These are phyloP conservation scores for Enteromius anoplus DNA, from an alignment of 2,797 vertebrate genomes.

Conservation along the genomic window DNA sequence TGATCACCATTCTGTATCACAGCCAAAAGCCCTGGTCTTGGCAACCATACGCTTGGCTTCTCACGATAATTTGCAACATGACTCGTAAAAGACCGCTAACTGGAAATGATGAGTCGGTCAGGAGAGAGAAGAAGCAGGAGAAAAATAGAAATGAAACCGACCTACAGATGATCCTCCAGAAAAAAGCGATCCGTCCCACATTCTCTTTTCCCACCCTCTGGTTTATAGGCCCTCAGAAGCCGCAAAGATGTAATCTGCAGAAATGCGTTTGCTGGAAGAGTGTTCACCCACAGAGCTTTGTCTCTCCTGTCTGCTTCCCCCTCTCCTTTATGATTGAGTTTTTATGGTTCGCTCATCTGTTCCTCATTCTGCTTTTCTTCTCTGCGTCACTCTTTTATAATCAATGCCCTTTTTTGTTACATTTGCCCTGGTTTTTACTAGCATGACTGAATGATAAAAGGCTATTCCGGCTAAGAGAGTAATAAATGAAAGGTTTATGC, in stretches of 20 bases:
- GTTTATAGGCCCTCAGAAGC: slow-evolving; percentile 53
- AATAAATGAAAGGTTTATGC: slow-evolving; percentile 47
- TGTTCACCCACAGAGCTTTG: slow-evolving; percentile 53
- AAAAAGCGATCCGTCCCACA: not conserved
- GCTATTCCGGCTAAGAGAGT: slow-evolving; percentile 13
- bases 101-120: slow-evolving; percentile 61
- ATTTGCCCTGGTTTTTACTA: slow-evolving; percentile 47
- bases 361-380: slow-evolving; percentile 24
- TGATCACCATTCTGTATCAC: slow-evolving; percentile 25
- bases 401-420: slow-evolving; percentile 34
- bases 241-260: slow-evolving; percentile 56
- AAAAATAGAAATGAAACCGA: slow-evolving; percentile 56
- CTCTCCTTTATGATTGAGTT: slow-evolving; percentile 42
- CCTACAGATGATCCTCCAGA: slow-evolving; percentile 13
- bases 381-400: slow-evolving; percentile 24
- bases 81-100: slow-evolving; percentile 58
- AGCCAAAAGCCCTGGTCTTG: slow-evolving; percentile 41
- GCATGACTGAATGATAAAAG: slow-evolving; percentile 17
- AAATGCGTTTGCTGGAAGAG: slow-evolving; percentile 60
- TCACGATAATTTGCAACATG: slow-evolving; percentile 70
- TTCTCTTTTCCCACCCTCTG: slow-evolving; percentile 25
- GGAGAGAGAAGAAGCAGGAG: slow-evolving; percentile 17
- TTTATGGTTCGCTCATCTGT: slow-evolving; percentile 50
- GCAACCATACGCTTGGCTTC: slow-evolving; percentile 64
- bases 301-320: slow-evolving; percentile 34